Evolutionary conservation across 1,140 invertebrate genomes (phyloP), one percentile per base, ranked within the genome.

Genomic region (Drosophila elegans): DNA sequence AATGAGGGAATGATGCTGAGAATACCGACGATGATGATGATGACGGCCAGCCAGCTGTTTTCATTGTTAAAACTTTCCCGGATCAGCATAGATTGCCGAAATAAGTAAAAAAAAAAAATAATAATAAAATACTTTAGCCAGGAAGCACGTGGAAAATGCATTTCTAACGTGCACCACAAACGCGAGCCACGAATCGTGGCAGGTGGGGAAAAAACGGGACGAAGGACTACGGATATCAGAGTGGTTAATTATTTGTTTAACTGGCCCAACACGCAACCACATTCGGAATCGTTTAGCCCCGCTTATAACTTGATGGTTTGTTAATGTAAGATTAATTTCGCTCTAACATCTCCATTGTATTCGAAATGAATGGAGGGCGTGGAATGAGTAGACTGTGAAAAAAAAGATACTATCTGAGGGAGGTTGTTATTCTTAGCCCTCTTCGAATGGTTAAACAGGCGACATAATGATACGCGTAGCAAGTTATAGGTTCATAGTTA

Each of bases 271-370:
- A 88, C 83, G 83, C 83, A 84, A 80, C 36, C 41, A 74, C 68
- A 73, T 55, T 81, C 49, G 45, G 39, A 36, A 44, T 44, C 51
- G 56, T 39, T 49, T 49, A 74, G 44, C 21, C 32, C 16, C 9
- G 52, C 34, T 46, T 59, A 74, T 44, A 42, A 49, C 68, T 67
- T 64, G 46, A 88, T 89, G 79, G 79, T 62, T 74, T 77, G 34
- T 76, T 85, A 91, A 91, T 79, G 89, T 63, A 62, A 86, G 85
- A 91, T 91, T 91, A 90, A 90, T 91, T 86, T 84, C 76, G 53
- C 57, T 84, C 49, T 74, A 81, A 71, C 86, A 90, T 83, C 79
- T 91, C 56, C 12, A 80, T 90, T 90, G 42, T 83, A 16, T 36
- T 46, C 12, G 34, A 3, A 25, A 39, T 10, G 64, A 64, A 63